Base-by-base conservation (phyloP, 2,888 invertebrate genomes). In the Strigamia transsilvanica region DNA sequence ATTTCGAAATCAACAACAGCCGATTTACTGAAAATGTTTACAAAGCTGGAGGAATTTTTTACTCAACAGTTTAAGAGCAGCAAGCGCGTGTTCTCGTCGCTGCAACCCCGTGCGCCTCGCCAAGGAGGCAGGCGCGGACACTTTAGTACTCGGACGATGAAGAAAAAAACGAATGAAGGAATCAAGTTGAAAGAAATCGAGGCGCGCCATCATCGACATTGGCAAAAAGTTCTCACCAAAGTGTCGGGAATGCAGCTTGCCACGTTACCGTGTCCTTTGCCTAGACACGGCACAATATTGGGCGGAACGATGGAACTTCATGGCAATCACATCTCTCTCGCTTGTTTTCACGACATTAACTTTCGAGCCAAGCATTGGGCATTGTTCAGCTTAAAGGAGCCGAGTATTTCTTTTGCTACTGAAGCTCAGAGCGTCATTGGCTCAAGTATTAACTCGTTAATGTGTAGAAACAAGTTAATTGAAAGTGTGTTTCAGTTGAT, bases 361-460 rank as follows among this genome's bases (percentile, higher is more conserved):
- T 97, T 98, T 88, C 96, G 97, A 86, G 93, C 96, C 82, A 97
- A 97, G 89, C 95, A 95, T 0, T 98, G 98, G 98, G 98, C 97
- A 7, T 88, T 98, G 84, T 98, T 98, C 88, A 96, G 96, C 85
- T 90, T 98, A 84, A 94, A 94, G 87, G 96, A 98, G 86, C 97
- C 97, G 0, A 94, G 93, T 86, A 96, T 97, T 85, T 94, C 94
- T 86, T 97, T 97, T 88, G 93, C 95, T 18, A 96, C 97, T 0
- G 97, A 97, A 88, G 96, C 97, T 0, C 96, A 97, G 88, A 95
- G 97, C 83, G 87, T 87, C 23, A 85, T 86, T 27, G 86, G 87
- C 84, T 86, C 86, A 84, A 87, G 88, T 87, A 27, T 27, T 2
- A 27, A 27, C 27, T 27, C 27, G 27, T 27, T 27, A 27, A 27